Conservation (phyloP, 2,113 vertebrate genomes). For the Elephas maximus region DNA sequence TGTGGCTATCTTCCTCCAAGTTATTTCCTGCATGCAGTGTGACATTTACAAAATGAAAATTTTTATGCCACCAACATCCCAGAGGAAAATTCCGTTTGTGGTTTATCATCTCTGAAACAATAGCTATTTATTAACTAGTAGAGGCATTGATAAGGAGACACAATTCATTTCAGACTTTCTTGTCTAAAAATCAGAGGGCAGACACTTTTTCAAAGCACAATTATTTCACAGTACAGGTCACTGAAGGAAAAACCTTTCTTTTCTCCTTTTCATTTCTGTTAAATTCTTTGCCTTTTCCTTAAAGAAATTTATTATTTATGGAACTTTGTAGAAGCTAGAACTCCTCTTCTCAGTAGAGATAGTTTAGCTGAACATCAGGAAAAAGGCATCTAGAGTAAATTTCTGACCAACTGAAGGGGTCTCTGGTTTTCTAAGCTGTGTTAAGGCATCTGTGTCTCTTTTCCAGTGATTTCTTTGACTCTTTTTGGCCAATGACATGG, state of each 20-base stretch:
- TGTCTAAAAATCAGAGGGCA: slow-evolving; percentile 12
- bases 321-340: background rate
- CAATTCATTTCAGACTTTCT: background rate
- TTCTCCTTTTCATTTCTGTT: background rate
- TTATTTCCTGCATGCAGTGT: slow-evolving; percentile 35
- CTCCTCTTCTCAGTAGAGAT: background rate
- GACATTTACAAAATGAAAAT: slow-evolving; percentile 64
- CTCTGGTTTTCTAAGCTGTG: slow-evolving; percentile 18
- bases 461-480: slow-evolving; percentile 18
- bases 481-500: slow-evolving; percentile 40
- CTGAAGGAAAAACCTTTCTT: slow-evolving; percentile 3
- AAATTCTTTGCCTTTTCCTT: slow-evolving; percentile 43
- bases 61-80: slow-evolving; percentile 13
- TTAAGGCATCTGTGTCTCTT: background rate
- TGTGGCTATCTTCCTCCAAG: slow-evolving; percentile 15
- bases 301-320: slow-evolving; percentile 33
- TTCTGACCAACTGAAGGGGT: background rate
- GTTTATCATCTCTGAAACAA: slow-evolving; percentile 55
- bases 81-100: slow-evolving; percentile 57
- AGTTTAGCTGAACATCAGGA: background rate
- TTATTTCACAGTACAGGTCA: background rate
- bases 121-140: background rate
- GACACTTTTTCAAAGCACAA: background rate
- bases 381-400: background rate
- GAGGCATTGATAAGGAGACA: background rate